phyloP scores from a whole-genome alignment of 1,140 invertebrate species.

The Anthonomus grandis region DNA sequence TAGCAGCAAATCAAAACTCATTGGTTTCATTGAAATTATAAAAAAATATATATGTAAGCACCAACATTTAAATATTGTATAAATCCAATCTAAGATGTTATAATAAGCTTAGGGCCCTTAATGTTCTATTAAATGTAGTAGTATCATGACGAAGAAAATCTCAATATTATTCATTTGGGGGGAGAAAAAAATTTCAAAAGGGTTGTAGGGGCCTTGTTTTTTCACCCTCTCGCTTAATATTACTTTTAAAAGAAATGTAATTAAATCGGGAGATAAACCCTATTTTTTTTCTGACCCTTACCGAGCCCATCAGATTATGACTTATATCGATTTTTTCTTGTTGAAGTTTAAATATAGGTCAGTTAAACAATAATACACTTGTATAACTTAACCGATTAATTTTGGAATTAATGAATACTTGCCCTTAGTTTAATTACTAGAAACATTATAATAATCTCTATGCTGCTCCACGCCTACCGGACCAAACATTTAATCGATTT shows the following conservation, averaged over 20 bases:
- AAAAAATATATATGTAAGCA: neutral
- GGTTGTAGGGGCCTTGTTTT: conserved; percentile 24
- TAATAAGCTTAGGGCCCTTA: conserved; percentile 16
- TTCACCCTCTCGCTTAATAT: conserved; percentile 21
- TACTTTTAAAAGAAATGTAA: conserved; percentile 28
- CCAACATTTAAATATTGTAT: neutral
- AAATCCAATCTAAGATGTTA: too few species aligned
- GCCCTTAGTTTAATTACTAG: too few species aligned
- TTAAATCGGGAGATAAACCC: conserved; percentile 25
- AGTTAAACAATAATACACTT: too few species aligned
- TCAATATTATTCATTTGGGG: conserved; percentile 27
- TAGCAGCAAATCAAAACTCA: neutral
- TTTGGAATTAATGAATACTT: too few species aligned
- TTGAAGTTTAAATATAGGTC: conserved; percentile 1
- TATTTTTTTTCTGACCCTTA: conserved; percentile 13
- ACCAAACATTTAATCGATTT: neutral
- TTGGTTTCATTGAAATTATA: neutral
- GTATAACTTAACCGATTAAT: too few species aligned
- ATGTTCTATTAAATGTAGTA: conserved; percentile 4
- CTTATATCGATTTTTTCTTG: conserved; percentile 12
- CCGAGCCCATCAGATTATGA: conserved; percentile 8
- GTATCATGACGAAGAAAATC: conserved; percentile 14
- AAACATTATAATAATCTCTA: too few species aligned
- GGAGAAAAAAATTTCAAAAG: conserved; percentile 24
- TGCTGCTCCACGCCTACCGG: too few species aligned